These are phyloP conservation scores for Tillus elongatus DNA, from an alignment of 2,888 invertebrate genomes.

Conservation along the genomic window DNA sequence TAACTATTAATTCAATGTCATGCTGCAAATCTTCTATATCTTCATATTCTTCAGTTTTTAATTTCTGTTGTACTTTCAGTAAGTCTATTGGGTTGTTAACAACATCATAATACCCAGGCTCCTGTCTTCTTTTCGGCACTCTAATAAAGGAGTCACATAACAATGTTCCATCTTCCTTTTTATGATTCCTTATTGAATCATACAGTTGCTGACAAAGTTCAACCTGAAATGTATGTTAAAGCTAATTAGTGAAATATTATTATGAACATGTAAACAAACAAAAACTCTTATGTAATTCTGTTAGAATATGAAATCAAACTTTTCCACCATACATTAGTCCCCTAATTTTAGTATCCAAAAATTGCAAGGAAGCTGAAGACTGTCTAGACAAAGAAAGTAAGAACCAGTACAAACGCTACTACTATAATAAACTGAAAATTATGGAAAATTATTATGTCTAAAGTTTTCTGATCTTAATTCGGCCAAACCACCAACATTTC, in stretches of 20 bases:
- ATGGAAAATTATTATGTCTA: too few relatives aligned
- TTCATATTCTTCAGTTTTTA: slow-evolving; percentile 94
- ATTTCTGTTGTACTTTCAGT: slow-evolving; percentile 87
- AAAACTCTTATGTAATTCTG: too few relatives aligned
- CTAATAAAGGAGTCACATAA: slow-evolving; percentile 91
- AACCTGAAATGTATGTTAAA: slow-evolving; percentile 49
- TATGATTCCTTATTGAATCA: slow-evolving; percentile 81
- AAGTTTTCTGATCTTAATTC: too few relatives aligned
- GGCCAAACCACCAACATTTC: too few relatives aligned
- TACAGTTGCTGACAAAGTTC: slow-evolving; percentile 87
- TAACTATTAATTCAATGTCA: slow-evolving; percentile 85
- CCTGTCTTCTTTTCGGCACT: slow-evolving; percentile 87
- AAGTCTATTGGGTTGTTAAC: slow-evolving; percentile 93
- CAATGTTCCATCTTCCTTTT: slow-evolving; percentile 83
- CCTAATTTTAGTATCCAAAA: too few relatives aligned
- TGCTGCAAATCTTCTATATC: slow-evolving; percentile 84
- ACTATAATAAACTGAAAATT: too few relatives aligned
- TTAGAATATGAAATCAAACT: too few relatives aligned
- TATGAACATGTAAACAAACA: slow-evolving; percentile 8
- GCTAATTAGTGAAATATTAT: slow-evolving; percentile 15
- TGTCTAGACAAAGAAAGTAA: too few relatives aligned
- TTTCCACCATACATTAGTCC: too few relatives aligned
- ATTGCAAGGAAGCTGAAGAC: too few relatives aligned
- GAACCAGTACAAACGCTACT: too few relatives aligned
- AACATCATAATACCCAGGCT: slow-evolving; percentile 84